These are phyloP conservation scores for Hyaena hyaena DNA, from an alignment of 2,113 vertebrate species.

Conservation along the genomic window DNA sequence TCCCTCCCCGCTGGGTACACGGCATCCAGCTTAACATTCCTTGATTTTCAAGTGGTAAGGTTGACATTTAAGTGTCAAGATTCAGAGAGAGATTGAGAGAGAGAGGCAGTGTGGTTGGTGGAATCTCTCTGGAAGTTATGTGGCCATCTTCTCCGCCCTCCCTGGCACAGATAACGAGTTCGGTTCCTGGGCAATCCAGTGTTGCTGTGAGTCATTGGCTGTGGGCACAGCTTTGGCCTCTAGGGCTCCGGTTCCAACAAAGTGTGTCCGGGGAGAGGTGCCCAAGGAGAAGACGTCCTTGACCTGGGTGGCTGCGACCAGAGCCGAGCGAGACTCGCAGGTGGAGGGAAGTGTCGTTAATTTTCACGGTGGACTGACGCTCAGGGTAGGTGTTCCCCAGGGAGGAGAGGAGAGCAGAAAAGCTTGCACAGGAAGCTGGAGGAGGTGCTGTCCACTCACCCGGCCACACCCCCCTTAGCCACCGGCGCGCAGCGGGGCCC, in stretches of 20 bases:
- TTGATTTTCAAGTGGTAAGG: too few species aligned
- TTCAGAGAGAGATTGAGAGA: neutral
- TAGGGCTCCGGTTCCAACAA: neutral
- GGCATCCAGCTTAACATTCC: neutral
- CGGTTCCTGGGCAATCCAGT: neutral
- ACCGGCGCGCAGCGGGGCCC: fast-evolving
- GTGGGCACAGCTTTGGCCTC: neutral
- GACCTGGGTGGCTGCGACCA: fast-evolving
- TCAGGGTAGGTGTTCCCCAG: fast-evolving
- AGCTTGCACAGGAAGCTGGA: neutral
- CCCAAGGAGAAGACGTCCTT: neutral
- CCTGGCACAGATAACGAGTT: neutral
- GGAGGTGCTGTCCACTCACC: neutral
- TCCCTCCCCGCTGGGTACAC: fast-evolving
- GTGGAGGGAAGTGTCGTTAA: too few species aligned
- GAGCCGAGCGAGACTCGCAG: neutral
- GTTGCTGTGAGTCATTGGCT: fast-evolving
- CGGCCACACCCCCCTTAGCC: neutral
- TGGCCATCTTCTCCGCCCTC: fast-evolving
- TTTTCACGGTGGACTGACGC: too few species aligned
- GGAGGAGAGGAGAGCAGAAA: too few species aligned
- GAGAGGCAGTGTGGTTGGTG: neutral
- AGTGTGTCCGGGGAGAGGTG: fast-evolving
- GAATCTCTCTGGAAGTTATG: too few species aligned
- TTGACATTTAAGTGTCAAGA: neutral